Base-by-base conservation (phyloP, 2,797 vertebrate genomes). In the Betta splendens region DNA sequence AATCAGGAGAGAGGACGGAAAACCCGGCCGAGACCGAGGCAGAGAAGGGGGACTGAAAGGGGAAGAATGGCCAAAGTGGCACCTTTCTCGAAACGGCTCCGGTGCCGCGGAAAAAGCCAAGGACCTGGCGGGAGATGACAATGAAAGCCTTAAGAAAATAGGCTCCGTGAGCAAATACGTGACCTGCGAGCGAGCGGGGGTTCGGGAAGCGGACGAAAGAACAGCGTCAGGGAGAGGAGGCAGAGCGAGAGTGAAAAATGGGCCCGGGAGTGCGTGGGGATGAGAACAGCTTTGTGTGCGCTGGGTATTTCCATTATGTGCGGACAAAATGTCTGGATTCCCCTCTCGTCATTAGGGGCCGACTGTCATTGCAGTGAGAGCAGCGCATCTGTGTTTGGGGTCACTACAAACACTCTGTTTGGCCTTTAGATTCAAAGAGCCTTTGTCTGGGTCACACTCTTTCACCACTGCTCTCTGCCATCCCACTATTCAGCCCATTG, bases 381-480 rank as follows among this genome's bases (percentile, higher is more conserved):
- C 55, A 51, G 69, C 23, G 61, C 77, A 82, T 89, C 79, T 81
- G 81, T 86, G 85, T 85, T 79, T 86, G 64, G 64, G 80, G 84
- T 87, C 81, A 85, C 81, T 83, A 79, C 64, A 74, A 71, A 81
- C 80, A 83, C 80, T 81, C 68, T 84, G 77, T 89, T 85, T 85
- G 75, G 79, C 45, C 77, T 66, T 74, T 76, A 63, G 46, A 84
- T 86, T 89, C 84, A 85, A 84, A 83, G 81, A 76, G 63, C 84
- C 80, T 86, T 89, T 90, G 86, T 89, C 72, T 66, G 70, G 80
- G 86, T 84, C 85, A 77, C 78, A 72, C 84, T 83, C 82, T 85
- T 85, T 85, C 80, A 86, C 77, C 58, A 48, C 62, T 65, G 56
- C 82, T 69, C 59, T 75, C 76, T 65, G 77, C 75, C 66, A 68